These are phyloP conservation scores for Apomyelois bistriatella DNA, from an alignment of 2,888 invertebrate species.

Conservation along the genomic window DNA sequence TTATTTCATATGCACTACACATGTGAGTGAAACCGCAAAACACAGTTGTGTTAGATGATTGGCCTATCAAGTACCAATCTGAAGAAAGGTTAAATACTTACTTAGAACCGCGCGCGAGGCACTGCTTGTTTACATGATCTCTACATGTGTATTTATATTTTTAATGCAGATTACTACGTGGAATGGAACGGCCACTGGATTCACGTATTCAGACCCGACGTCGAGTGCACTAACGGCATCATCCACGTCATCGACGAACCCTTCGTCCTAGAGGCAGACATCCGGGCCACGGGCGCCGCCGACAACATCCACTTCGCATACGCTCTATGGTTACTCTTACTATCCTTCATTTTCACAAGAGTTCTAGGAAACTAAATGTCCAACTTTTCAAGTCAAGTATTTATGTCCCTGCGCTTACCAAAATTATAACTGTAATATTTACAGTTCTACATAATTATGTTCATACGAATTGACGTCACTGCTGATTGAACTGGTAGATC, in stretches of 20 bases:
- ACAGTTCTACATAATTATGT: constrained; percentile 17
- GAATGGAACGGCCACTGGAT: constrained; percentile 92
- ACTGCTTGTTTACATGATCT: too few species aligned
- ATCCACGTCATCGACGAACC: constrained; percentile 96
- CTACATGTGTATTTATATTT: too few species aligned
- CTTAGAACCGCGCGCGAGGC: too few species aligned
- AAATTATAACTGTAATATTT: constrained; percentile 25
- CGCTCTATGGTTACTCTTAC: constrained; percentile 39
- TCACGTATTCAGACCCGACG: constrained; percentile 93
- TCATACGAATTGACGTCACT: too few species aligned
- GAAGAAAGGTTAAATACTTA: too few species aligned
- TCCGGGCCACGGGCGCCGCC: constrained; percentile 83
- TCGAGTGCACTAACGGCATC: constrained; percentile 96
- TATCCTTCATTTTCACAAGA: constrained; percentile 50
- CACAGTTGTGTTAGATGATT: too few species aligned
- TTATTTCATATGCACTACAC: too few species aligned
- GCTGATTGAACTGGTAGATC: too few species aligned
- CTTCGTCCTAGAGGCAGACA: constrained; percentile 90
- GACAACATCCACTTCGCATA: constrained; percentile 41
- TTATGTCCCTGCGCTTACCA: constrained; percentile 16
- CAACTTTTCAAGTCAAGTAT: constrained; percentile 31
- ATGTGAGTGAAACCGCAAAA: too few species aligned
- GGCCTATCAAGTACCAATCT: too few species aligned
- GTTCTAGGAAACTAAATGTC: constrained; percentile 51
- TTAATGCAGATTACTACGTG: constrained; percentile 86